These are phyloP conservation scores for Octonoba sinensis DNA, from an alignment of 2,888 invertebrate genomes.

Conservation along the genomic window DNA sequence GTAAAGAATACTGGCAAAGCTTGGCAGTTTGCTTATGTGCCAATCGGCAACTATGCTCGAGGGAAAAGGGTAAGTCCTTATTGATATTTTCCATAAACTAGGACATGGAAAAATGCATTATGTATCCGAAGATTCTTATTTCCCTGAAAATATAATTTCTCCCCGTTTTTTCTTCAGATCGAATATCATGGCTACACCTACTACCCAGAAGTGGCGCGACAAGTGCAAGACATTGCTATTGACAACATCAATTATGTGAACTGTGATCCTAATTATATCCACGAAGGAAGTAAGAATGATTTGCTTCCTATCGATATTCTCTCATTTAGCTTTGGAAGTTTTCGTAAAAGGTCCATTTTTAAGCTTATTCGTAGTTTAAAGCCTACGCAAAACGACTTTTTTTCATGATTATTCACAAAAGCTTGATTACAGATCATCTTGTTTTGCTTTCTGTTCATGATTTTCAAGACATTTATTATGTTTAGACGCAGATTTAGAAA, in stretches of 20 bases:
- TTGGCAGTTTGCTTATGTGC: conserved; percentile 47
- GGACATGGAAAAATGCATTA: too few relatives aligned
- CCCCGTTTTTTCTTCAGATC: conserved; percentile 20
- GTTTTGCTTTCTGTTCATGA: too few relatives aligned
- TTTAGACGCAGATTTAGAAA: too few relatives aligned
- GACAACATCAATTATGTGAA: conserved; percentile 56
- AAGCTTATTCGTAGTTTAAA: too few relatives aligned
- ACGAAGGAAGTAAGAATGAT: conserved; percentile 29
- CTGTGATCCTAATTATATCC: conserved; percentile 33
- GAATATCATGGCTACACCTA: conserved; percentile 31
- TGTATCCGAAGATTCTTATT: background rate
- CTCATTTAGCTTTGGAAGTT: too few relatives aligned
- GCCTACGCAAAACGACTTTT: too few relatives aligned
- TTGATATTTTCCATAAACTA: background rate
- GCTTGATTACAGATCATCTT: too few relatives aligned
- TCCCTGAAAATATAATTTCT: background rate
- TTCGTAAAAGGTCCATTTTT: too few relatives aligned
- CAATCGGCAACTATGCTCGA: conserved; percentile 43
- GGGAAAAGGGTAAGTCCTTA: conserved; percentile 39
- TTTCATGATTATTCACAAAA: too few relatives aligned
- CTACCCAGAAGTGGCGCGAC: background rate
- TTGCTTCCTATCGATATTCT: too few relatives aligned
- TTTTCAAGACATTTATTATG: too few relatives aligned
- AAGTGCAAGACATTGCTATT: conserved; percentile 52
- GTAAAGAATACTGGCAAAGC: conserved; percentile 25